Evolutionary conservation across 2,888 invertebrate species (phyloP).

Genomic region (Dichetophora obliterata): DNA sequence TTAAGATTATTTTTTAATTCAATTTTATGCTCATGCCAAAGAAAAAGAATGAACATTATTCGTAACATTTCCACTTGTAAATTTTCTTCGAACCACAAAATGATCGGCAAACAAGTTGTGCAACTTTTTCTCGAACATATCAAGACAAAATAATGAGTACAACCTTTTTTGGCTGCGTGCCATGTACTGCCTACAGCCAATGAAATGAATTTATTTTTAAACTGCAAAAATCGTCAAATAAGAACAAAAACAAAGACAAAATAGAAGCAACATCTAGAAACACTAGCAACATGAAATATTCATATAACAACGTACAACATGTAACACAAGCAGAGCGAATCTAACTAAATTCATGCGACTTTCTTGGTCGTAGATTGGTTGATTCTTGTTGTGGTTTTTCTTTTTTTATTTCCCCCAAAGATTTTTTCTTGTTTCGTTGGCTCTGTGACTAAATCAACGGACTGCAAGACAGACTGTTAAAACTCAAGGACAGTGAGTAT

Average conservation of each 20-base stretch:
- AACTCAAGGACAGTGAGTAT: background rate
- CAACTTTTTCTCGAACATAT: background rate
- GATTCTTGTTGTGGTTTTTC: background rate
- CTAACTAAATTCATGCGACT: too few species aligned
- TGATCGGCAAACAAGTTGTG: background rate
- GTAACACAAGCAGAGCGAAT: background rate
- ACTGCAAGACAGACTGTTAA: background rate
- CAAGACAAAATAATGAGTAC: slow-evolving; percentile 10
- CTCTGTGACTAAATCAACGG: background rate
- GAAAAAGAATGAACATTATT: too few species aligned
- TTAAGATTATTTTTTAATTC: too few species aligned
- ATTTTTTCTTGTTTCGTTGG: slow-evolving; percentile 1
- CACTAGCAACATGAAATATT: slow-evolving; percentile 17
- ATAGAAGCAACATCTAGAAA: background rate
- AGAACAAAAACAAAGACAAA: background rate
- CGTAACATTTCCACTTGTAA: too few species aligned
- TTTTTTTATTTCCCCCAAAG: background rate
- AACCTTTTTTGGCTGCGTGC: slow-evolving; percentile 52
- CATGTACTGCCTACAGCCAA: slow-evolving; percentile 58
- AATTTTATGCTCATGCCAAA: too few species aligned
- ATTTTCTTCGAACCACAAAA: background rate
- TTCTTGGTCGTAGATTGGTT: too few species aligned
- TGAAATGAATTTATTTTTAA: slow-evolving; percentile 55
- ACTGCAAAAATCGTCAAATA: background rate
- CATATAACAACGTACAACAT: background rate